Evolutionary conservation across 2,113 vertebrate species (phyloP).

Genomic region (Laticauda colubrina): DNA sequence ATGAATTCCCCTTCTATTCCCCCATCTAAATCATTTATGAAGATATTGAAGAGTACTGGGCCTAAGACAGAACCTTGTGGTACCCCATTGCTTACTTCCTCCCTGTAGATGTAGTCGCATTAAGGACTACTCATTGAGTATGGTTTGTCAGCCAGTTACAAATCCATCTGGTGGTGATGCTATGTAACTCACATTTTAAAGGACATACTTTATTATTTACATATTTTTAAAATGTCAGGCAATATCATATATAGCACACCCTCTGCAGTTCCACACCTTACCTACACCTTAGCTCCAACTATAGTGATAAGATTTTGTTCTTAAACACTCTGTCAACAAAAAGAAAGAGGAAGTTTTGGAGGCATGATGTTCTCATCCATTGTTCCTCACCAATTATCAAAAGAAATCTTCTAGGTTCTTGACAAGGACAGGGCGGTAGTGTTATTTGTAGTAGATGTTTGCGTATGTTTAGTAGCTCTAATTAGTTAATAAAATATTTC

Average conservation of each 20-base stretch:
- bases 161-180: too few species aligned
- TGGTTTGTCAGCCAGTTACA: too few species aligned
- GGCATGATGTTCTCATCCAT: neutral
- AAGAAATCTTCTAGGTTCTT: conserved; percentile 23
- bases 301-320: neutral
- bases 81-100: too few species aligned
- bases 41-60: too few species aligned
- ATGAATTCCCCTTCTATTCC: too few species aligned
- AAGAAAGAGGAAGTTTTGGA: conserved; percentile 8
- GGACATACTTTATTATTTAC: neutral
- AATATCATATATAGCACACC: neutral
- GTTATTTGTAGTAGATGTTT: neutral
- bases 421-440: conserved; percentile 5
- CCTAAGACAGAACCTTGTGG: too few species aligned
- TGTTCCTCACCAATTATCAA: conserved; percentile 29
- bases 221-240: neutral
- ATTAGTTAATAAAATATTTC: neutral
- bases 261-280: neutral
- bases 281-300: neutral
- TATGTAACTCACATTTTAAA: neutral
- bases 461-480: neutral
- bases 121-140: too few species aligned
- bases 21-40: too few species aligned
- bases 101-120: too few species aligned
- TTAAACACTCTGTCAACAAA: neutral